Conservation (phyloP, 2,888 invertebrate genomes). For the Hyposoter dolosus region DNA sequence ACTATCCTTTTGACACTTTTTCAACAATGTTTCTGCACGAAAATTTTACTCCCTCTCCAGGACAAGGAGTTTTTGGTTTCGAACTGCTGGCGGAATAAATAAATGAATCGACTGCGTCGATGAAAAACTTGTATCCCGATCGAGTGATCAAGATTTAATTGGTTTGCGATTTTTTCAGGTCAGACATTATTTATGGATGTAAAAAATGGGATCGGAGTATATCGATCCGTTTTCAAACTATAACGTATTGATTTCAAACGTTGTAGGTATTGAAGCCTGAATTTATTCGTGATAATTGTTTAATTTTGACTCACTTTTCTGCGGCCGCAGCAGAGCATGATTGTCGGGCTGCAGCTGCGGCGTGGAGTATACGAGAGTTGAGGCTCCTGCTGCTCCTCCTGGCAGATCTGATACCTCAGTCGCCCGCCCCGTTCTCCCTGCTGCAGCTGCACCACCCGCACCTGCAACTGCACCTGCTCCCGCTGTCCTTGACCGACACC, state of each 20-base stretch:
- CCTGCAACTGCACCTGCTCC: slow-evolving; percentile 78
- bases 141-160: neutral
- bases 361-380: slow-evolving; percentile 81
- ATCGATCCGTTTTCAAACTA: neutral
- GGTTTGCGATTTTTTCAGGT: neutral
- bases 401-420: slow-evolving; percentile 78
- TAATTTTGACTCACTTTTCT: slow-evolving; percentile 91
- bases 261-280: neutral
- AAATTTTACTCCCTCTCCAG: neutral
- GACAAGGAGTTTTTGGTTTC: neutral
- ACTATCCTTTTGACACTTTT: neutral
- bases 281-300: neutral
- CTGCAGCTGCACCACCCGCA: slow-evolving; percentile 84
- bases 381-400: slow-evolving; percentile 76
- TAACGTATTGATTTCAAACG: neutral
- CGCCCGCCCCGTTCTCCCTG: slow-evolving; percentile 76
- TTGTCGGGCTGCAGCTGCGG: slow-evolving; percentile 91
- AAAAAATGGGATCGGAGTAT: neutral
- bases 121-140: neutral
- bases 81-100: neutral
- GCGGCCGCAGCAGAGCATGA: slow-evolving; percentile 98
- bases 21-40: neutral
- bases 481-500: slow-evolving; percentile 84
- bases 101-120: neutral
- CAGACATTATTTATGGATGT: neutral